Evolutionary conservation across 2,797 vertebrate species (phyloP).

Genomic region (Dromococcyx pavoninus): DNA sequence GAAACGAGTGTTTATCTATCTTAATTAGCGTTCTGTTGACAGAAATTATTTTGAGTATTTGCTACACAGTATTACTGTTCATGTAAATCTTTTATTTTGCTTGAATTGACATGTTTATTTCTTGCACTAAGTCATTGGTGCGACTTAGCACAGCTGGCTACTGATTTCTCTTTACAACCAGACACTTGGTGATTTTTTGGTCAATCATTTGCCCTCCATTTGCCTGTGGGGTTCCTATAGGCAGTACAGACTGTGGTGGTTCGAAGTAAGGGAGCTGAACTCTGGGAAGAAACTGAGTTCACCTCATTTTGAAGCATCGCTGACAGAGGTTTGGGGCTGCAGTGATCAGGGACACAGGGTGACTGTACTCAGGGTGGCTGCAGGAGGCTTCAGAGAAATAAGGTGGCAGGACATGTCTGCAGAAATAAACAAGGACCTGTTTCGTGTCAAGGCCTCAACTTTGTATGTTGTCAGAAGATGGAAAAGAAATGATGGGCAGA

Average conservation of each 20-base stretch:
- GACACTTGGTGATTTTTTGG: background rate
- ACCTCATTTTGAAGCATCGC: background rate
- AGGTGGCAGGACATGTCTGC: background rate
- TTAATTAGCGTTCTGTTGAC: slow-evolving; percentile 60
- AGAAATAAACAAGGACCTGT: background rate
- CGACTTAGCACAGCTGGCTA: background rate
- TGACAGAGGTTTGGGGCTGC: background rate
- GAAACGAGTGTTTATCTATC: slow-evolving; percentile 32
- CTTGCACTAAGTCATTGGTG: background rate
- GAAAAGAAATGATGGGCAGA: background rate
- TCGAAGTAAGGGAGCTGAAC: background rate
- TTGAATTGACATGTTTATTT: background rate
- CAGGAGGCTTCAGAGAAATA: background rate
- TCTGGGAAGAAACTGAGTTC: background rate
- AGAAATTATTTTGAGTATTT: slow-evolving; percentile 58
- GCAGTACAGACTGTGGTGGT: background rate
- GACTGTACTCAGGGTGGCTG: background rate
- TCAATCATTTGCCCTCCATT: background rate
- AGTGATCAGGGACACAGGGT: rapidly evolving
- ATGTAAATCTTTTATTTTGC: background rate
- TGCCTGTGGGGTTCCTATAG: background rate
- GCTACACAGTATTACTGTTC: slow-evolving; percentile 3
- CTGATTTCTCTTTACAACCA: background rate
- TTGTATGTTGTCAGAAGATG: background rate
- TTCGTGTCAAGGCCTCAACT: background rate